Evolutionary conservation across 2,888 invertebrate species (phyloP).

Genomic region (Ophion slaviceki): DNA sequence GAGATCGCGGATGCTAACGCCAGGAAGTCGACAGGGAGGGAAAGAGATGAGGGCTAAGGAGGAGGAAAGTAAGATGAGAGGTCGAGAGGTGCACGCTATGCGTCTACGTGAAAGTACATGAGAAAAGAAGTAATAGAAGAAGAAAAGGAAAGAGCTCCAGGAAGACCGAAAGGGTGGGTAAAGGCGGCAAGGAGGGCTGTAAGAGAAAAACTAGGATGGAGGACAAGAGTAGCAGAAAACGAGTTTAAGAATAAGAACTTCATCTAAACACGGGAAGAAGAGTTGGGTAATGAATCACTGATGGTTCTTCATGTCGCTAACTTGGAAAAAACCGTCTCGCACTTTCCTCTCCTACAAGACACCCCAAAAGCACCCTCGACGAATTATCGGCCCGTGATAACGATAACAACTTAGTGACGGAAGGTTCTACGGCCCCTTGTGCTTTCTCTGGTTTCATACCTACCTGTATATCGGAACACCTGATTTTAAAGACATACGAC

Average conservation of each 20-base stretch:
- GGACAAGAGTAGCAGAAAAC: constrained; percentile 46
- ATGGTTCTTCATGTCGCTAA: constrained; percentile 63
- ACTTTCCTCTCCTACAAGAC: constrained; percentile 62
- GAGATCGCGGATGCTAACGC: constrained; percentile 43
- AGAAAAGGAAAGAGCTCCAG: constrained; percentile 34
- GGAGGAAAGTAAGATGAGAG: constrained; percentile 21
- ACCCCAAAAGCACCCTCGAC: constrained; percentile 72
- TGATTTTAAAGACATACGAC: no score
- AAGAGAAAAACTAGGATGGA: constrained; percentile 53
- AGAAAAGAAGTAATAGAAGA: constrained; percentile 56
- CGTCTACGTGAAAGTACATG: constrained; percentile 38
- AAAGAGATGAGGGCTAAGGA: constrained; percentile 6
- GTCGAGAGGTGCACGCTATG: constrained; percentile 42
- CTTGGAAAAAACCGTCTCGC: constrained; percentile 51
- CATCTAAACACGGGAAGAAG: constrained; percentile 74
- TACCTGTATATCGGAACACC: not conserved
- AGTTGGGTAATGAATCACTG: constrained; percentile 74
- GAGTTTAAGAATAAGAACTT: constrained; percentile 65
- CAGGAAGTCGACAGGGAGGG: not conserved
- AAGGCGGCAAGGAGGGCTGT: not conserved
- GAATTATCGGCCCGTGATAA: constrained; percentile 73
- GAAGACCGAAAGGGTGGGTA: not conserved
- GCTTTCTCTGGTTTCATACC: constrained; percentile 3
- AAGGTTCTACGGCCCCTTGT: constrained; percentile 31
- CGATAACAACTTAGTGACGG: constrained; percentile 72